Evolutionary conservation across 1,140 invertebrate species (phyloP).

Genomic region (Copidosoma floridanum): DNA sequence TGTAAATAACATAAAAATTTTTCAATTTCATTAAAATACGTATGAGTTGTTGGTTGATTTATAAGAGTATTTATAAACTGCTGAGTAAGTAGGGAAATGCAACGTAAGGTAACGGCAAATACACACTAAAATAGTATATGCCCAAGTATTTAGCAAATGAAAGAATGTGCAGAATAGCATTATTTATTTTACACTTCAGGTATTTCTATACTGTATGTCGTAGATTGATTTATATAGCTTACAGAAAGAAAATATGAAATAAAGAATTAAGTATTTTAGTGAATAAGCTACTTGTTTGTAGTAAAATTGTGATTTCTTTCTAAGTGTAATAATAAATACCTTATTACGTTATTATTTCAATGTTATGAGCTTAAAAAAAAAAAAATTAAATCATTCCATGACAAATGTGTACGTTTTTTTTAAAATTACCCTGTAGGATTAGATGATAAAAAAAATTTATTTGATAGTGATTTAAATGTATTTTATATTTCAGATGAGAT

Average conservation of each 20-base stretch:
- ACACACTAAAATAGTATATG: no score
- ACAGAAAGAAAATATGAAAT: no score
- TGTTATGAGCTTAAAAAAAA: constrained; percentile 2
- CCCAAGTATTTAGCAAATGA: not conserved
- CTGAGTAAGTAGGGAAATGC: no score
- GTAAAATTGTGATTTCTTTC: constrained; percentile 23
- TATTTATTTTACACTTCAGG: constrained; percentile 1
- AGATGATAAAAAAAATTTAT: no score
- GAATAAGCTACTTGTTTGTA: constrained; percentile 14
- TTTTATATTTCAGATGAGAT: constrained; percentile 25
- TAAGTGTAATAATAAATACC: constrained; percentile 3
- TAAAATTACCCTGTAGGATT: no score
- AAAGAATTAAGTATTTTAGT: not conserved
- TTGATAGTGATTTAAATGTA: no score
- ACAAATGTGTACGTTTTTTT: not conserved
- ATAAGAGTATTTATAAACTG: constrained; percentile 11
- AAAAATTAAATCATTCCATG: not conserved
- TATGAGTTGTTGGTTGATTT: constrained; percentile 22
- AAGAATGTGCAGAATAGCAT: no score
- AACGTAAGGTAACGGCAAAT: no score
- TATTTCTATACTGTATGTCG: not conserved
- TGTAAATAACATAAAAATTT: constrained; percentile 25
- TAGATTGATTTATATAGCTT: no score
- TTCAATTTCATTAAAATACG: not conserved
- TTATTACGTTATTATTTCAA: no score